Percentiles rank a stretch among this genome's conserved stretches.
Conservation (phyloP, 2,888 invertebrate species). For the Perizoma affinitatum region DNA sequence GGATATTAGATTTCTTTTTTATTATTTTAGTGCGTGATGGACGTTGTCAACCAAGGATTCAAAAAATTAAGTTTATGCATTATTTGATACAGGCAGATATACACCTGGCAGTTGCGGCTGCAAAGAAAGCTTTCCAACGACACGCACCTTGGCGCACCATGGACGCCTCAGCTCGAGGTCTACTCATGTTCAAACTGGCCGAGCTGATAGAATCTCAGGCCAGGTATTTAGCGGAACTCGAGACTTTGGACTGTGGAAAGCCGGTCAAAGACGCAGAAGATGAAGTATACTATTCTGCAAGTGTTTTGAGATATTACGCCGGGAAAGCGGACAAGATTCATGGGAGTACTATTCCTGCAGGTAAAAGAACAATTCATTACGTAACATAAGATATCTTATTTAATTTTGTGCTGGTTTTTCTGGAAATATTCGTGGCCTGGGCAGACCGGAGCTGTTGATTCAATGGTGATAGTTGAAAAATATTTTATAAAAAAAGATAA, state of each 20-base stretch:
- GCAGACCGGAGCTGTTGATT: too few relatives aligned
- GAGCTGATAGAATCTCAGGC: constrained; percentile 91
- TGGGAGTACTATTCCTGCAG: constrained; percentile 89
- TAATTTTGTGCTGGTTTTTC: too few relatives aligned
- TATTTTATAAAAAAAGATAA: too few relatives aligned
- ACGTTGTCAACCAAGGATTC: too few relatives aligned
- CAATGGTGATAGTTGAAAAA: too few relatives aligned
- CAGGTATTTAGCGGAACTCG: constrained; percentile 91
- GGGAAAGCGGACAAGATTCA: constrained; percentile 96
- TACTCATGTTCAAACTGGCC: constrained; percentile 88
- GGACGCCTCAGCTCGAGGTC: constrained; percentile 92
- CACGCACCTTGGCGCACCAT: constrained; percentile 90
- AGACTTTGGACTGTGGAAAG: constrained; percentile 97
- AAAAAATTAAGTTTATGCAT: too few relatives aligned
- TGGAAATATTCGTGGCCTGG: too few relatives aligned
- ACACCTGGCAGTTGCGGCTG: constrained; percentile 91
- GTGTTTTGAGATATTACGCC: constrained; percentile 92
- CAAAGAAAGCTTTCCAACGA: constrained; percentile 89
- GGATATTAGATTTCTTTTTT: too few relatives aligned
- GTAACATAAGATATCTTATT: too few relatives aligned
- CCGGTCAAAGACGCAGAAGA: constrained; percentile 89
- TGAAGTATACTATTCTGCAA: constrained; percentile 86
- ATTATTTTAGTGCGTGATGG: too few relatives aligned
- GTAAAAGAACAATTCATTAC: constrained; percentile 41
- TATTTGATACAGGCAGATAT: constrained; percentile 87